Base-by-base conservation (phyloP, 2,113 vertebrate genomes). In the Bos indicus region DNA sequence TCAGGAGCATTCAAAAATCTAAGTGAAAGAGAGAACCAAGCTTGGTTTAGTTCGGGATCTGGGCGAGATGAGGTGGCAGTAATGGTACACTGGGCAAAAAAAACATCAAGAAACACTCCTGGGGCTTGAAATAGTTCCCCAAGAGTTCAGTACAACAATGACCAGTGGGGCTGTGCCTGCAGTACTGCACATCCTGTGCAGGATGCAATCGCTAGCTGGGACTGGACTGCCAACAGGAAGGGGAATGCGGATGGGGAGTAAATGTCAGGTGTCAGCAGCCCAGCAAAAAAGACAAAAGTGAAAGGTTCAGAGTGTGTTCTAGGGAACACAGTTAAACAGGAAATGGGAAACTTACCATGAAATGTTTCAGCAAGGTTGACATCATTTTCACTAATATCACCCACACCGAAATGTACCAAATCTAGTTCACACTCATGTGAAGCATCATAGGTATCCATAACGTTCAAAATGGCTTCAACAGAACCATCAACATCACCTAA, bases 401-500 rank as follows among this genome's bases (percentile, higher is more conserved):
- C 99, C 51, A 99, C 97, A 95, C 99, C 99, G 67, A 99, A 99
- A 98, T 99, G 99, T 43, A 99, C 51, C 19, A 99, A 77, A 7
- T 99, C 99, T 97, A 99, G 95, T 87, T 98, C 98, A 95, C 99
- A 99, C 95, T 99, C 99, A 2, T 99, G 98, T 13, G 99, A 97
- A 8, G 99, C 99, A 46, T 99, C 99, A 0, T 99, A 99, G 30
- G 98, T 99, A 82, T 99, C 99, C 97, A 99, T 82, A 93, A 99
- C 98, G 98, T 99, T 98, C 87, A 99, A 95, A 97, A 99, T 98
- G 43, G 99, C 98, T 98, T 99, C 99, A 84, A 99, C 97, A 2
- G 99, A 99, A 12, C 99, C 99, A 88, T 99, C 99, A 82, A 99
- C 99, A 25, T 99, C 99, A 93, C 99, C 99, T 99, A 97, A 11